Evolutionary conservation across 2,113 vertebrate genomes (phyloP).

Genomic region (Carassius auratus): DNA sequence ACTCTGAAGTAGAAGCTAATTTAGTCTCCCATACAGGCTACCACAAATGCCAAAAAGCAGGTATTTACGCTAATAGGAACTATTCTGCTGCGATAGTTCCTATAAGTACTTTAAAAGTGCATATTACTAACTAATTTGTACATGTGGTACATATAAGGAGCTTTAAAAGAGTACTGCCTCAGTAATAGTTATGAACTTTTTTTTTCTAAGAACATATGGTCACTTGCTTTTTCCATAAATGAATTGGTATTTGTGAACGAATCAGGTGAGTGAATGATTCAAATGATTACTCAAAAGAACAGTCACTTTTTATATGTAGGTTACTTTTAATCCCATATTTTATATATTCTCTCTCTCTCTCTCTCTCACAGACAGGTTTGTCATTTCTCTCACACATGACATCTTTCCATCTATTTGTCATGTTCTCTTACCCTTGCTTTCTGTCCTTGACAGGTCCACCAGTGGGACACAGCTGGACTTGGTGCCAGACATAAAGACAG

Average conservation of each 20-base stretch:
- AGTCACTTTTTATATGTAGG: neutral
- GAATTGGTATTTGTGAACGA: neutral
- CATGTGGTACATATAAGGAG: neutral
- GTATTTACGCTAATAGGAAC: neutral
- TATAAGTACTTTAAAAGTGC: neutral
- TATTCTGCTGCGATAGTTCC: neutral
- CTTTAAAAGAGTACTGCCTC: too few relatives aligned
- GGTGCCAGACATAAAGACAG: slow-evolving; percentile 27
- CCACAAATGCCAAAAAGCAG: neutral
- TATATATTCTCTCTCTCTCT: neutral
- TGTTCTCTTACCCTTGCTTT: neutral
- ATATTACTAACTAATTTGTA: neutral
- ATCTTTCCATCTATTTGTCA: neutral
- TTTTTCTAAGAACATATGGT: neutral
- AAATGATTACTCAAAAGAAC: neutral
- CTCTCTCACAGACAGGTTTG: neutral
- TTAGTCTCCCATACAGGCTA: neutral
- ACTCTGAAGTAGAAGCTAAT: too few relatives aligned
- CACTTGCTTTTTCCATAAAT: neutral
- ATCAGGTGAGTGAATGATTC: neutral
- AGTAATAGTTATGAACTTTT: too few relatives aligned
- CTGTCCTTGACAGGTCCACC: neutral
- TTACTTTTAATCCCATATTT: slow-evolving; percentile 1
- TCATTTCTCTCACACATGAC: neutral
- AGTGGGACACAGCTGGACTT: slow-evolving; percentile 4